Base-by-base conservation (phyloP, 2,113 vertebrate species). In the Elephantulus edwardii region DNA sequence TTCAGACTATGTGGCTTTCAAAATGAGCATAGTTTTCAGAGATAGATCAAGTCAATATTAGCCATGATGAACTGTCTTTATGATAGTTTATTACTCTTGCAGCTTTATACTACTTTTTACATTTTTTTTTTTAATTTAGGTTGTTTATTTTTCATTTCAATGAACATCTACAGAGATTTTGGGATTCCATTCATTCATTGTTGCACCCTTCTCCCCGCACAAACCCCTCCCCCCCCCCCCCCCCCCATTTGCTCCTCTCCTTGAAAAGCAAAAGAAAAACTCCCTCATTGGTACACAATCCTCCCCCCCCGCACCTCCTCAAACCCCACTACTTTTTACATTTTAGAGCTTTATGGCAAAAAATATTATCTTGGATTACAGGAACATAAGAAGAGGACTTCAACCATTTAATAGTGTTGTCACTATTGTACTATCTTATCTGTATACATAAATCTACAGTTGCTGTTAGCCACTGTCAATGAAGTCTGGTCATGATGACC, bases 241-340 rank as follows among this genome's bases (percentile, higher is more conserved):
- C n/a, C n/a, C n/a, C n/a, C n/a, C n/a, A n/a, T n/a, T n/a, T n/a
- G n/a, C n/a, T n/a, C n/a, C n/a, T n/a, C n/a, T n/a, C n/a, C n/a
- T n/a, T n/a, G n/a, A n/a, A n/a, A n/a, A n/a, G n/a, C n/a, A n/a
- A n/a, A n/a, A n/a, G n/a, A n/a, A n/a, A n/a, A n/a, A n/a, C n/a
- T n/a, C n/a, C n/a, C n/a, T n/a, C n/a, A n/a, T n/a, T n/a, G n/a
- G n/a, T n/a, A n/a, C n/a, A n/a, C n/a, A n/a, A n/a, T n/a, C n/a
- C n/a, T n/a, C n/a, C n/a, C n/a, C n/a, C n/a, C n/a, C n/a, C n/a
- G n/a, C n/a, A n/a, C n/a, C n/a, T n/a, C n/a, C n/a, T n/a, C n/a
- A n/a, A n/a, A n/a, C n/a, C n/a, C n/a, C n/a, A 60, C 50, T 71
- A 58, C 3, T 77, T 76, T 89, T 88, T 80, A 86, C 85, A 92